Conservation (phyloP, 2,888 invertebrate genomes). For the Phyto melanocephala region DNA sequence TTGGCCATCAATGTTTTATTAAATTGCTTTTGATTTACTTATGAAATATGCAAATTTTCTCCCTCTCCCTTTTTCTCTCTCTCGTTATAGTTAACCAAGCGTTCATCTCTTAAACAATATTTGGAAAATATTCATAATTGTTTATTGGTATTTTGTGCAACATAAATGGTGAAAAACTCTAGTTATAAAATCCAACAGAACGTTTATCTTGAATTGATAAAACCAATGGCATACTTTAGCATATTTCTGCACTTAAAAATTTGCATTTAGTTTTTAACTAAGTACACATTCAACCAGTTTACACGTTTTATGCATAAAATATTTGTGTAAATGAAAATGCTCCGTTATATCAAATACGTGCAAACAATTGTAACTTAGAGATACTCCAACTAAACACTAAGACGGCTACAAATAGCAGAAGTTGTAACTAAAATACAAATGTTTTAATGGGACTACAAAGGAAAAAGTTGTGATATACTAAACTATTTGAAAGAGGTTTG, state of each 20-base stretch:
- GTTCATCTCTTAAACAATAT: neutral
- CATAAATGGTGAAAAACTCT: neutral
- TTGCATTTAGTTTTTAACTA: neutral
- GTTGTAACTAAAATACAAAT: too few relatives aligned
- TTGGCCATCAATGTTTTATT: slow-evolving; percentile 55
- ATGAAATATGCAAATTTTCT: slow-evolving; percentile 49
- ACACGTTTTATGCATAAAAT: slow-evolving; percentile 58
- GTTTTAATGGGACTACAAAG: neutral
- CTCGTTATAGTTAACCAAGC: too few relatives aligned
- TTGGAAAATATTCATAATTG: slow-evolving; percentile 43
- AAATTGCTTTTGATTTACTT: slow-evolving; percentile 60
- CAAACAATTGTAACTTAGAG: slow-evolving; percentile 18
- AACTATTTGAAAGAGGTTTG: neutral
- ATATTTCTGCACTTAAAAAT: neutral
- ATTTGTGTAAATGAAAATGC: slow-evolving; percentile 12
- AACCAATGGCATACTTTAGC: slow-evolving; percentile 16
- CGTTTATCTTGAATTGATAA: slow-evolving; percentile 43
- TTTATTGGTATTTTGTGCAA: slow-evolving; percentile 37
- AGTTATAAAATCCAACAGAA: slow-evolving; percentile 13
- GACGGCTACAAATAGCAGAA: slow-evolving; percentile 11
- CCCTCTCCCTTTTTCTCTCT: too few relatives aligned
- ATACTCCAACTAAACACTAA: neutral
- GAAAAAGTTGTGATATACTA: neutral
- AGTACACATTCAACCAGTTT: slow-evolving; percentile 4
- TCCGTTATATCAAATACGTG: slow-evolving; percentile 58